phyloP scores from a whole-genome alignment of 2,113 vertebrate species.

The Romanogobio albipinnatus region DNA sequence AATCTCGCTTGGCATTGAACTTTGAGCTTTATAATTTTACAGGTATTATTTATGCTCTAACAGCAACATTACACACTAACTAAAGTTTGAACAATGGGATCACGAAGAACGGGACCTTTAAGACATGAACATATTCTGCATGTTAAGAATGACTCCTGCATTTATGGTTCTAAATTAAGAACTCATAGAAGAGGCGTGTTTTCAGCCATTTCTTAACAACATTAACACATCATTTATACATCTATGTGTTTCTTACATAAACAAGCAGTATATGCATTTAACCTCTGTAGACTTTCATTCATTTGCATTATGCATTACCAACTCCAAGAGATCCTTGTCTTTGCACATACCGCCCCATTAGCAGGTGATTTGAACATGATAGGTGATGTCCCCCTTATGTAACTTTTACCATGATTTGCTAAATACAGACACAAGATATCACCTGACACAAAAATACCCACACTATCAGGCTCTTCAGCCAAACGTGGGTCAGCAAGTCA shows the following conservation, averaged over 20 bases:
- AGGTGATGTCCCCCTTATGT: conserved; percentile 18
- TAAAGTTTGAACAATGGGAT: too few relatives aligned
- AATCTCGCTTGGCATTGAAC: too few relatives aligned
- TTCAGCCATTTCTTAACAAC: background rate
- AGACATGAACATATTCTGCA: background rate
- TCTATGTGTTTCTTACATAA: background rate
- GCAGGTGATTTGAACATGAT: background rate
- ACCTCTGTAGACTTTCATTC: background rate
- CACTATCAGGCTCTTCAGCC: background rate
- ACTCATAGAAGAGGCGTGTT: background rate
- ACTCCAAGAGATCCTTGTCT: background rate
- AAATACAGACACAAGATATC: conserved; percentile 11
- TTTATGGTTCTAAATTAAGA: background rate
- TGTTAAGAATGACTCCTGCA: background rate
- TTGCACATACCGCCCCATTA: conserved; percentile 1
- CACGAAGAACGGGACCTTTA: too few relatives aligned
- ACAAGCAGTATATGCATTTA: background rate
- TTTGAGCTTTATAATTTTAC: too few relatives aligned
- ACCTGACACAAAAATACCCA: conserved; percentile 6
- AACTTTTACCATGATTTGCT: conserved; percentile 16
- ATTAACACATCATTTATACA: background rate
- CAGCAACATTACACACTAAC: too few relatives aligned
- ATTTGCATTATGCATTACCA: background rate
- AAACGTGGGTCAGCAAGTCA: conserved; percentile 41
- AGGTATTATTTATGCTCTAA: too few relatives aligned